Base-by-base conservation (phyloP, 2,113 vertebrate species). In the Zosterops borbonicus region DNA sequence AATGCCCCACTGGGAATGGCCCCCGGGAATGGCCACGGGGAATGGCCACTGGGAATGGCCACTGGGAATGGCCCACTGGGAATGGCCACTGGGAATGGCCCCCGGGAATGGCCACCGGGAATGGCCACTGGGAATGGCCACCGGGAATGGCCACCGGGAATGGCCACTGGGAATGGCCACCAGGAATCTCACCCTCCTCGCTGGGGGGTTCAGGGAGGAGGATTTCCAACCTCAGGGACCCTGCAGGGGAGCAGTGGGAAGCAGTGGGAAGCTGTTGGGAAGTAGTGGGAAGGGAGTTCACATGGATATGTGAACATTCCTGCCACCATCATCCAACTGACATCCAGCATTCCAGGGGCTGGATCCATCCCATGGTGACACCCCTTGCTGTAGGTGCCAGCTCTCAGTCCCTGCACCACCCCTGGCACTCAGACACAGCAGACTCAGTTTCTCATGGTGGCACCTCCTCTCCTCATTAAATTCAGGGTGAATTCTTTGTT, bases 151-250 rank as follows among this genome's bases (percentile, higher is more conserved):
- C 41, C 63, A 3, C 17, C 5, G 11, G 29, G 69, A 25, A 14
- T 55, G 4, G 12, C 16, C 52, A 3, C 5, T 8, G 14, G 50
- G 22, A 24, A 24, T 22, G 46, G 20, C 46, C 20, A 47, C 46
- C 11, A 17, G 46, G 46, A 47, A 47, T 39, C 39, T 39, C 39
- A 39, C 39, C 39, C 39, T 39, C 39, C 39, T 39, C 11, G 39
- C 11, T 39, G 39, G 39, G 35, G n/a, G 53, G 23, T 42, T 94
- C 79, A 49, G 15, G 74, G 60, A 70, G 65, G 91, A 69, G 85
- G 89, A 90, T 94, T 93, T 91, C 67, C 78, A 90, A 64, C 77
- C 83, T 31, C 80, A 50, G 78, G 83, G 90, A 83, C 56, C 2
- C 12, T 11, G 59, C 74, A 70, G 50, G 58, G 76, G 60, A 23